These are phyloP conservation scores for Siniperca chuatsi DNA, from an alignment of 2,113 vertebrate genomes.

Conservation along the genomic window DNA sequence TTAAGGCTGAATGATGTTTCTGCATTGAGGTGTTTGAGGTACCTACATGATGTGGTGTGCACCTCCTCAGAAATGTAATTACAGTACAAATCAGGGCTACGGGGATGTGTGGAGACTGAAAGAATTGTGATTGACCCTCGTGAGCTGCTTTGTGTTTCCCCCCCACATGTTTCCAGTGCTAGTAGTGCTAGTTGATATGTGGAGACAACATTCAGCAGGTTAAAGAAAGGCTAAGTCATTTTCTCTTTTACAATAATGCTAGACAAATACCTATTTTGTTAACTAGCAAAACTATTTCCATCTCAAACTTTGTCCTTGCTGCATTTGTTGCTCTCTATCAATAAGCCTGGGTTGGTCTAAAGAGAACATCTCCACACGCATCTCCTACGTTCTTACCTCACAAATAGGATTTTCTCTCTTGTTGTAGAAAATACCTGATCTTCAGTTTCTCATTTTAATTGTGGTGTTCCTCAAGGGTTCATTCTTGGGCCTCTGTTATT, in stretches of 20 bases:
- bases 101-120: conserved; percentile 31
- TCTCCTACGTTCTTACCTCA: too few species aligned
- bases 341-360: not conserved
- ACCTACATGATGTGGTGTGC: conserved; percentile 43
- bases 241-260: conserved; percentile 8
- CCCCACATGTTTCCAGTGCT: conserved; percentile 6
- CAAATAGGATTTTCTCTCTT: too few species aligned
- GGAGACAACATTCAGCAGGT: conserved; percentile 38
- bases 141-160: conserved; percentile 36
- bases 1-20: conserved; percentile 46
- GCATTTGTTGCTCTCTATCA: conserved; percentile 24
- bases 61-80: conserved; percentile 63
- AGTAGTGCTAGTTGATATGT: conserved; percentile 26
- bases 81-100: conserved; percentile 45
- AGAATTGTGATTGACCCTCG: conserved; percentile 54
- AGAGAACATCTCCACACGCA: too few species aligned
- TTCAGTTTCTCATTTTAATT: too few species aligned
- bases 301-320: conserved; percentile 12
- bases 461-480: too few species aligned
- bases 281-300: conserved; percentile 29
- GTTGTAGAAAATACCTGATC: too few species aligned
- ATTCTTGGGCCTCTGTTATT: too few species aligned
- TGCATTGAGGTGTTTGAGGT: conserved; percentile 26
- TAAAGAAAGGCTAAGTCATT: conserved; percentile 38
- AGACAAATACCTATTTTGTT: conserved; percentile 28